Evolutionary conservation across 2,888 invertebrate genomes (phyloP).

Genomic region (Boloria euphrosyne): DNA sequence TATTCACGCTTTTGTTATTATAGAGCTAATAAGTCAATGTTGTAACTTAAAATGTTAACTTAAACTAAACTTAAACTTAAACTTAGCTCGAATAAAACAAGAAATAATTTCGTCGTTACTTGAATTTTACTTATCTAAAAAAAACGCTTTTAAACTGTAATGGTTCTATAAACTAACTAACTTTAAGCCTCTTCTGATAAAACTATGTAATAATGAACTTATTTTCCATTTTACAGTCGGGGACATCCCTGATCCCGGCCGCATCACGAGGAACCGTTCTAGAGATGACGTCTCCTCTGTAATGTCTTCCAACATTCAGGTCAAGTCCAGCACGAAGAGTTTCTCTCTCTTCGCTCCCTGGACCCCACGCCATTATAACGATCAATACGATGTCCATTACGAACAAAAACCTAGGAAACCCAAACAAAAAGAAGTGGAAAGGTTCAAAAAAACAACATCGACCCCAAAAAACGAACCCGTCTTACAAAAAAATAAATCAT

Average conservation of each 20-base stretch:
- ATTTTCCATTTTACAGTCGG: conserved; percentile 81
- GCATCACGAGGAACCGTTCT: conserved; percentile 84
- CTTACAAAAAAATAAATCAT: conserved; percentile 75
- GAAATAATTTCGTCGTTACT: not conserved
- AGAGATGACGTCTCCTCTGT: conserved; percentile 89
- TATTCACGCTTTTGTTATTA: no score
- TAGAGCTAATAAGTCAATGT: no score
- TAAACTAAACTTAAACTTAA: no score
- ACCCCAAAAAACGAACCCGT: conserved; percentile 60
- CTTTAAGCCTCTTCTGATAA: not conserved
- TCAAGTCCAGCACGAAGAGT: conserved; percentile 88
- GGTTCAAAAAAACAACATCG: conserved; percentile 71
- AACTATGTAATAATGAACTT: not conserved
- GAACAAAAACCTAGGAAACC: conserved; percentile 82
- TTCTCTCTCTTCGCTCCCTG: conserved; percentile 93
- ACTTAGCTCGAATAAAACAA: no score
- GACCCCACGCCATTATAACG: conserved; percentile 88
- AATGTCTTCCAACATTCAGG: conserved; percentile 84
- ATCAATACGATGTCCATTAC: conserved; percentile 90
- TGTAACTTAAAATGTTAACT: no score
- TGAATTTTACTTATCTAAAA: not conserved
- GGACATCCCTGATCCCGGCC: conserved; percentile 90
- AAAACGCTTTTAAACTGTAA: not conserved
- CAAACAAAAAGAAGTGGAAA: conserved; percentile 58
- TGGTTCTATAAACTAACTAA: no score